A percentile compares a stretch with the other conserved stretches of the same genome.
phyloP scores from a whole-genome alignment of 2,888 invertebrate genomes.

The Polietes domitor region DNA sequence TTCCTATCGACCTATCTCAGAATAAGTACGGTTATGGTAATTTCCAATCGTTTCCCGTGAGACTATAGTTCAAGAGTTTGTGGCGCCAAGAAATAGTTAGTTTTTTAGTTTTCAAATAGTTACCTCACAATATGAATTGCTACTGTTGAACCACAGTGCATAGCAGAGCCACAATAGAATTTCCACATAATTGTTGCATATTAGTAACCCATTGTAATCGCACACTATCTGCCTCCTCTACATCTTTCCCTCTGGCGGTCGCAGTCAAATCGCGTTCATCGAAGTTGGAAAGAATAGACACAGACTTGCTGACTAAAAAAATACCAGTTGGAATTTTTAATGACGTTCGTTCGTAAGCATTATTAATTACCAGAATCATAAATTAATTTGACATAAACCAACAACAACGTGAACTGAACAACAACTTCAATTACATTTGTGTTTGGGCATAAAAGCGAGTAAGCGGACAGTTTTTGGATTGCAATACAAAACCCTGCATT shows the following conservation, averaged over 20 bases:
- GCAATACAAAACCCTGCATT: not conserved
- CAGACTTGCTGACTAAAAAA: not conserved
- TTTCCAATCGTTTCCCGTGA: too few relatives aligned
- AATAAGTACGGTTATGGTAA: too few relatives aligned
- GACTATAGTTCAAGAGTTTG: too few relatives aligned
- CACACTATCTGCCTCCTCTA: not conserved
- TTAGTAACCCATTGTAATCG: not conserved
- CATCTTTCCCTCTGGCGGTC: not conserved
- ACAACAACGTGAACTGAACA: not conserved
- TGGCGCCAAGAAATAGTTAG: too few relatives aligned
- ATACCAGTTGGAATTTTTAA: constrained; percentile 24
- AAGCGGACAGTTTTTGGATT: not conserved
- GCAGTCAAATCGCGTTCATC: not conserved
- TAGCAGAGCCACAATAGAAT: not conserved
- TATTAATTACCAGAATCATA: constrained; percentile 36
- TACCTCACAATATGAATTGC: too few relatives aligned
- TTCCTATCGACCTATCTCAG: too few relatives aligned
- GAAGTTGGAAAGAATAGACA: not conserved
- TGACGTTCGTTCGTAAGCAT: constrained; percentile 8
- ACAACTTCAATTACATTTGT: constrained; percentile 14
- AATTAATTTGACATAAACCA: constrained; percentile 30
- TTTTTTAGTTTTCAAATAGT: too few relatives aligned
- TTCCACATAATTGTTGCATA: not conserved
- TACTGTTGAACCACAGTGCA: not conserved
- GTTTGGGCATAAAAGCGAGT: not conserved